Conservation (phyloP, 2,888 invertebrate genomes). For the Ichneumoninae sp. region DNA sequence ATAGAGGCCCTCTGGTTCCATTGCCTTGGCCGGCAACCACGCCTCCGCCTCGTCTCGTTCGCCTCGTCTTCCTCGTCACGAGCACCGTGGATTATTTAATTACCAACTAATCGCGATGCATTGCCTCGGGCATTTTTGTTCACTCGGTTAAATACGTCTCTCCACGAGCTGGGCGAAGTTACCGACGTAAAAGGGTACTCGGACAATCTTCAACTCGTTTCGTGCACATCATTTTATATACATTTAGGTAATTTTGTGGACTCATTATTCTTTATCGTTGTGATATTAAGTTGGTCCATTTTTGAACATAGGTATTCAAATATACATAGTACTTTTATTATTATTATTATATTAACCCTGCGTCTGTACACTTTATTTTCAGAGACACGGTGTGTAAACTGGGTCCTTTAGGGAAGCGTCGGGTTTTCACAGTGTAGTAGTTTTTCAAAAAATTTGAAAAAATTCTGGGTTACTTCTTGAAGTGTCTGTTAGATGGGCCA, state of each 20-base stretch:
- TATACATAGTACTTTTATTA: no score
- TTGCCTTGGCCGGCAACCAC: slow-evolving; percentile 61
- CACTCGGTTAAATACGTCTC: slow-evolving; percentile 66
- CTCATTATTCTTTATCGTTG: not conserved
- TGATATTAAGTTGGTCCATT: no score
- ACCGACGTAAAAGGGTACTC: not conserved
- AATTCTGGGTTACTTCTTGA: no score
- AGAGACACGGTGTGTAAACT: no score
- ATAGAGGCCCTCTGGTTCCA: slow-evolving; percentile 30
- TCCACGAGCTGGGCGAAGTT: not conserved
- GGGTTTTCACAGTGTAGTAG: no score
- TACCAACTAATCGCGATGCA: slow-evolving; percentile 80
- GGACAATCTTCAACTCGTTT: not conserved
- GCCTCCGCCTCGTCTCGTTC: slow-evolving; percentile 47
- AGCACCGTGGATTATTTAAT: slow-evolving; percentile 74
- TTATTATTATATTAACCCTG: no score
- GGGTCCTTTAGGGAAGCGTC: no score
- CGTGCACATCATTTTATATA: no score
- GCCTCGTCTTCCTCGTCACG: slow-evolving; percentile 33
- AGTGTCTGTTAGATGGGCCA: no score
- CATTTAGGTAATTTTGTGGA: not conserved
- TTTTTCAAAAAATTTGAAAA: no score
- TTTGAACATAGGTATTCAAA: no score
- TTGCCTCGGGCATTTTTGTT: slow-evolving; percentile 72
- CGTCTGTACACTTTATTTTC: no score